Conservation (phyloP, 2,888 invertebrate genomes). For the Caenorhabditis sulstoni region DNA sequence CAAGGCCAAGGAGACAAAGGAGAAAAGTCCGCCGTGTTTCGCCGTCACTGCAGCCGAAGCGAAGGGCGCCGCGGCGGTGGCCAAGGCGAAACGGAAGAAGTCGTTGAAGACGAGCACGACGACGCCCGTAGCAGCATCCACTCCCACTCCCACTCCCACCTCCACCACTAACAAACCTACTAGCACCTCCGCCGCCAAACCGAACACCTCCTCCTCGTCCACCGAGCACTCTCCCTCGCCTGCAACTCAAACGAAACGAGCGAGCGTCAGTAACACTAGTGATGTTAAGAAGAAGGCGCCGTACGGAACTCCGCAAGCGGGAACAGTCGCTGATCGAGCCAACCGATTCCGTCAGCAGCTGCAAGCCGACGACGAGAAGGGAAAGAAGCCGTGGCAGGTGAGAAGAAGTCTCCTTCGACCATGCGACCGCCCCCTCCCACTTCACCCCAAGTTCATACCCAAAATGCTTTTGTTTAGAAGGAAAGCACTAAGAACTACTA, state of each 20-base stretch:
- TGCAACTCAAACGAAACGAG: conserved; percentile 27
- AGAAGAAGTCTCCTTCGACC: neutral
- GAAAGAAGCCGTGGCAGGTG: conserved; percentile 62
- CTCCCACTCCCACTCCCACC: conserved; percentile 13
- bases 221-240: conserved; percentile 44
- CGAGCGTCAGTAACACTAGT: conserved; percentile 38
- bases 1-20: conserved; percentile 30
- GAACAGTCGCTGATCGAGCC: conserved; percentile 55
- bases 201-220: conserved; percentile 29
- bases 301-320: conserved; percentile 27
- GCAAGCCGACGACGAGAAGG: conserved; percentile 59
- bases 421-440: conserved; percentile 12
- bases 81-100: conserved; percentile 57
- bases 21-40: conserved; percentile 58
- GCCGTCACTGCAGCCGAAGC: conserved; percentile 58
- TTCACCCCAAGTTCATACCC: neutral
- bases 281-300: conserved; percentile 50
- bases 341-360: conserved; percentile 47
- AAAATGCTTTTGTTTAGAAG: conserved; percentile 45
- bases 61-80: conserved; percentile 62
- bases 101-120: conserved; percentile 35
- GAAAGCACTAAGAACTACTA: conserved; percentile 57
- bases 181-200: conserved; percentile 40
- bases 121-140: too few relatives aligned
- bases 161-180: conserved; percentile 46